Base-by-base conservation (phyloP, 2,113 vertebrate genomes). In the Variabilichromis moorii region DNA sequence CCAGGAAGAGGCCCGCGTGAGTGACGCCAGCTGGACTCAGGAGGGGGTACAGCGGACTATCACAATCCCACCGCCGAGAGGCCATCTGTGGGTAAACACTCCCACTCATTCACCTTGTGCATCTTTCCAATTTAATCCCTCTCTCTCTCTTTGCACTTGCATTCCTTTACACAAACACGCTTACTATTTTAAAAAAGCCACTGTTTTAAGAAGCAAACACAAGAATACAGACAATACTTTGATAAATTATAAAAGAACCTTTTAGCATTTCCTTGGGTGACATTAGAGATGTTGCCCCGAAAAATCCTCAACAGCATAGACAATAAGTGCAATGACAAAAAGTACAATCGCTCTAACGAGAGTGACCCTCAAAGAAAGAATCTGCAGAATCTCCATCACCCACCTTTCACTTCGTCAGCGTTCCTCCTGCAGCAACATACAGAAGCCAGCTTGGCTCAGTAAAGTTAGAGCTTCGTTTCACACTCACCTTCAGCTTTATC, bases 61-160 rank as follows among this genome's bases (percentile, higher is more conserved):
- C 90, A 85, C 90, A 45, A 24, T 89, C 90, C 87, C 90, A 90
- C 94, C 86, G 78, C 91, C 28, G 92, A 90, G 94, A 92, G 45
- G 90, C 94, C 94, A 95, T 96, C 95, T 95, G 95, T 90, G 83
- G 88, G 88, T 88, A 92, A 89, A 91, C 73, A 90, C 61, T 78
- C 61, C 82, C 81, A 53, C 81, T 47, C 28, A 26, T 37, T 26
- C 54, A 57, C 47, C 31, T 51, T n/a, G 45, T 68, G 9, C 57
- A 76, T 33, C 66, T 84, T 79, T 89, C 68, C 83, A 85, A 55
- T 82, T 83, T 11, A 45, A 87, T 85, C 63, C 55, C 31, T 11
- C 12, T 53, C 7, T 11, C 53, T 45, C 7, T 57, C 7, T 59
- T 26, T 85, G 50, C 45, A 13, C 61, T 66, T 55, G 13, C 90